Evolutionary conservation across 2,888 invertebrate species (phyloP), one percentile per base, ranked within the genome.

Genomic region (Sympetrum striolatum): DNA sequence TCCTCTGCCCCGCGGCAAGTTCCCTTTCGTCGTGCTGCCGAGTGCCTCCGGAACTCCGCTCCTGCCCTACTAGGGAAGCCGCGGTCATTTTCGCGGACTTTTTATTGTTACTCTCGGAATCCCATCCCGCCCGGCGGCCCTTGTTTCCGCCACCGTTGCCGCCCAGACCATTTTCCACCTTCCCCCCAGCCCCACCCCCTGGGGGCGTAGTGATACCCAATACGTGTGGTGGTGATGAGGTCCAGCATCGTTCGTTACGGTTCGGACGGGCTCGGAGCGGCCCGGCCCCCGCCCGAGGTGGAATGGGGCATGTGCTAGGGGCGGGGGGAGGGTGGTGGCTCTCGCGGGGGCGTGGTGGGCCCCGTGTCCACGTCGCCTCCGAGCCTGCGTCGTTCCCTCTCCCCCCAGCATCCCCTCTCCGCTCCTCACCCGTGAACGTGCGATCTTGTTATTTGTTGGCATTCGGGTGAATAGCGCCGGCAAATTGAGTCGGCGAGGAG

Each of bases 161-260:
- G 53, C 82, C 58, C n/a, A 53, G 53, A 53, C 82, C 82, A 53
- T 58, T 82, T 82, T 60, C 53, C 31, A 35, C 53, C 48, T 15
- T 53, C 53, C 18, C 81, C 82, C 44, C 22, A 90, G 80, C 90
- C 90, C 91, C 90, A 91, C 91, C 91, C 91, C 91, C 91, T 91
- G 91, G 91, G 90, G 91, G 91, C 91, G 90, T 90, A 91, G 91
- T 91, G 91, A 91, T 92, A 91, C 91, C 90, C 91, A 91, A 92
- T 92, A 91, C 91, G 92, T 91, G 79, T 53, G 86, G 86, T 86
- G 90, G 90, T 90, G 81, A 81, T 90, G 79, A 92, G 92, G 93
- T 93, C 93, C 93, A 93, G 92, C 92, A 93, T 18, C 80, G 58
- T 48, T 94, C 94, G 94, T 93, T 80, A 80, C 91, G 90, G 91